These are phyloP conservation scores for Diprion similis DNA, from an alignment of 1,140 invertebrate species.

Conservation along the genomic window DNA sequence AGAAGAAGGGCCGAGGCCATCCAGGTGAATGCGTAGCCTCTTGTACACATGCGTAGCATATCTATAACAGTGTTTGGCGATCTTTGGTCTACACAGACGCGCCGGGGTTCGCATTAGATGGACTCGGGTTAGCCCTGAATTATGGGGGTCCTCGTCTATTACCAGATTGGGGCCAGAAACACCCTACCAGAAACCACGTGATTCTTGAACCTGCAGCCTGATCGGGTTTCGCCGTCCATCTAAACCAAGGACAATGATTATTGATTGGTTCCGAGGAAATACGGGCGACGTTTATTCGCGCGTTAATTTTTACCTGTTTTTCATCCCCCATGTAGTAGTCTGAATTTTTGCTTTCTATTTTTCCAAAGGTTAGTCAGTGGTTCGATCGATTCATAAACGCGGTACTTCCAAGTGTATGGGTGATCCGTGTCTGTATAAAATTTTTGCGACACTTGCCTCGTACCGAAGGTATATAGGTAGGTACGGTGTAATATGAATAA, in stretches of 20 bases:
- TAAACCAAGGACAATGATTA: slow-evolving; percentile 1
- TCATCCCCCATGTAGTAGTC: too few species aligned
- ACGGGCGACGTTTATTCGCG: too few species aligned
- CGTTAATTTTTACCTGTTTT: too few species aligned
- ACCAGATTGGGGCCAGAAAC: slow-evolving; percentile 33
- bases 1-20: too few species aligned
- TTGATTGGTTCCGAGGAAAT: slow-evolving; percentile 6
- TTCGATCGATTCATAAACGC: background rate
- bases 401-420: background rate
- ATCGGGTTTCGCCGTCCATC: background rate
- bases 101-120: slow-evolving; percentile 27
- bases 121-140: slow-evolving; percentile 26
- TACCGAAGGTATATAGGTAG: too few species aligned
- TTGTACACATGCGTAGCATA: slow-evolving; percentile 8
- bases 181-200: slow-evolving; percentile 22
- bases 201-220: background rate
- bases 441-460: background rate
- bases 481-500: background rate
- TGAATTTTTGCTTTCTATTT: background rate
- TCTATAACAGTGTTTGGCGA: background rate
- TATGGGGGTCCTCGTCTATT: slow-evolving; percentile 34
- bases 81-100: slow-evolving; percentile 18
- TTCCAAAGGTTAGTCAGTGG: background rate
- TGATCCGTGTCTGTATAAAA: background rate
- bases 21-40: too few species aligned